These are phyloP conservation scores for Poecile montanus DNA, from an alignment of 2,797 vertebrate species.

Conservation along the genomic window DNA sequence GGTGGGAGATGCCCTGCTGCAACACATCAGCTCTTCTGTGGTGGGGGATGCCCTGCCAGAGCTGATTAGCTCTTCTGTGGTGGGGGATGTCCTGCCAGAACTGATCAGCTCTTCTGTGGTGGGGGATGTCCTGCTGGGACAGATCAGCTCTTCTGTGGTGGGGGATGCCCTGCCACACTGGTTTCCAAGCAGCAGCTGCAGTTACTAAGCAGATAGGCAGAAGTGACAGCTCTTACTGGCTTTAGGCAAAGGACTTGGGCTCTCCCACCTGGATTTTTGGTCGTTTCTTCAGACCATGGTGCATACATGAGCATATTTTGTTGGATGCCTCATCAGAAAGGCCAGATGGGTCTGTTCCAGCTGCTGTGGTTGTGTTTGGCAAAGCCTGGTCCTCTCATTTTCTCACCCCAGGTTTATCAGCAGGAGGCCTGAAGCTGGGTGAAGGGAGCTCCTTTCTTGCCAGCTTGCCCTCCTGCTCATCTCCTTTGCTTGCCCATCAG, in stretches of 20 bases:
- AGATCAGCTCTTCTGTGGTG: too few relatives aligned
- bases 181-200: background rate
- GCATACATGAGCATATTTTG: background rate
- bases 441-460: background rate
- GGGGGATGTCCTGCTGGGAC: background rate
- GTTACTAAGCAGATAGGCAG: background rate
- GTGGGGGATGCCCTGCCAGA: too few relatives aligned
- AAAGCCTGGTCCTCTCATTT: background rate
- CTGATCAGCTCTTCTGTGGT: background rate
- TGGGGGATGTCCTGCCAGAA: background rate
- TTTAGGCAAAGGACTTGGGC: background rate
- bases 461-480: background rate
- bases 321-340: background rate
- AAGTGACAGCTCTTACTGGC: background rate
- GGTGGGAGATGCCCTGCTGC: background rate
- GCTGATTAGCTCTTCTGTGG: too few relatives aligned
- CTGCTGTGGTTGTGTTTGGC: rapidly evolving
- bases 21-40: too few relatives aligned
- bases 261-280: background rate
- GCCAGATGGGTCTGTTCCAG: background rate
- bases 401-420: background rate
- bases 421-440: background rate
- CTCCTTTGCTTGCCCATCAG: background rate
- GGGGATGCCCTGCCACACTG: background rate
- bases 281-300: background rate